A percentile compares a stretch with the other conserved stretches of the same genome.
phyloP scores from a whole-genome alignment of 1,140 invertebrate genomes.

The Lordiphosa clarofinis region DNA sequence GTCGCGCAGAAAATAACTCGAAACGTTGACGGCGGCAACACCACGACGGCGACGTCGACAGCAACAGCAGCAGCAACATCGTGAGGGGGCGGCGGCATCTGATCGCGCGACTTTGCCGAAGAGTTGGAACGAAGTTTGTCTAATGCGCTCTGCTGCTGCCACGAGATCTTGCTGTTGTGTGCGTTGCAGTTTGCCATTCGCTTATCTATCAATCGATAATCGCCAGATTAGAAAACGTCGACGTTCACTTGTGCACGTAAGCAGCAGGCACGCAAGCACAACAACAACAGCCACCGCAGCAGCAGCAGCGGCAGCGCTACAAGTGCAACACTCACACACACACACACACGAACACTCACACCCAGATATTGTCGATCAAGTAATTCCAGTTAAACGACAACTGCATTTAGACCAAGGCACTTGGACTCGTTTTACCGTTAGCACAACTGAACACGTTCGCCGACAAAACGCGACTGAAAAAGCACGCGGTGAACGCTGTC shows the following conservation, averaged over 20 bases:
- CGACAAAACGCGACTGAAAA: constrained; percentile 55
- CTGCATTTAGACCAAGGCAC: constrained; percentile 15
- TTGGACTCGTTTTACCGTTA: constrained; percentile 41
- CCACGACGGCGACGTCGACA: constrained; percentile 9
- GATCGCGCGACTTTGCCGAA: constrained; percentile 13
- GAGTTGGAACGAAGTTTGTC: constrained; percentile 14
- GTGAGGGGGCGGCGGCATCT: constrained; percentile 14
- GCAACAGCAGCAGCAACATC: constrained; percentile 34
- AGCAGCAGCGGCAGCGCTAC: constrained; percentile 58
- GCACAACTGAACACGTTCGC: constrained; percentile 52
- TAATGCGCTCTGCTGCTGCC: constrained; percentile 11
- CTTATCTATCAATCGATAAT: constrained; percentile 74
- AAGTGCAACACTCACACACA: constrained; percentile 56
- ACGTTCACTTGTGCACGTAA: constrained; percentile 72
- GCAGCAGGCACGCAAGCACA: constrained; percentile 41
- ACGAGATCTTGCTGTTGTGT: constrained; percentile 16
- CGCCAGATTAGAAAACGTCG: constrained; percentile 69
- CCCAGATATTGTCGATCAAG: constrained; percentile 46
- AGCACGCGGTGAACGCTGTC: constrained; percentile 49
- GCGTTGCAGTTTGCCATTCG: constrained; percentile 18
- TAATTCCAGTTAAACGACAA: constrained; percentile 59
- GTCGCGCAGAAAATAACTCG: constrained; percentile 63
- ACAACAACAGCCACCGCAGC: constrained; percentile 1
- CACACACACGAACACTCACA: constrained; percentile 7
- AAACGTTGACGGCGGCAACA: constrained; percentile 27